These are phyloP conservation scores for Orientallactaga sibirica DNA, from an alignment of 2,797 vertebrate species.

Conservation along the genomic window DNA sequence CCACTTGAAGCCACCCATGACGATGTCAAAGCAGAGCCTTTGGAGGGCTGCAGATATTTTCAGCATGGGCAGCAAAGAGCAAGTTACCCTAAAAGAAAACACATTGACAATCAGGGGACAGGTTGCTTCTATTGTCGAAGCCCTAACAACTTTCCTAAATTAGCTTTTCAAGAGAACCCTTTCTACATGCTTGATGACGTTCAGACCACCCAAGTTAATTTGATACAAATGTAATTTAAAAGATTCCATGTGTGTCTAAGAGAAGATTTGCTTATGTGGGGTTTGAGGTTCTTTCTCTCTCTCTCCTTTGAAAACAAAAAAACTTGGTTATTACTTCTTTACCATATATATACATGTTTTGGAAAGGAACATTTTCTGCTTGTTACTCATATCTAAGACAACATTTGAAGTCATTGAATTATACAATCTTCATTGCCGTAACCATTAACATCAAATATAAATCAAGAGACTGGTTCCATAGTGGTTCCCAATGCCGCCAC, in stretches of 20 bases:
- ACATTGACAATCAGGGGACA: constrained; percentile 79
- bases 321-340: constrained; percentile 33
- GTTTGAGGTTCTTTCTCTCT: background rate
- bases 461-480: background rate
- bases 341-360: background rate
- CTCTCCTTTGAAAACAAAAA: background rate
- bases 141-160: constrained; percentile 78
- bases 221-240: constrained; percentile 86
- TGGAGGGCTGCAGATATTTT: constrained; percentile 74
- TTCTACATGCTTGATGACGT: constrained; percentile 79
- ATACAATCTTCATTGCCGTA: constrained; percentile 17
- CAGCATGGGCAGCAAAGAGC: constrained; percentile 77
- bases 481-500: too few relatives aligned
- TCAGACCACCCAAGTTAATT: constrained; percentile 87
- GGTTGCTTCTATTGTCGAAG: constrained; percentile 75
- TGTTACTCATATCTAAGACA: constrained; percentile 50
- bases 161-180: constrained; percentile 78
- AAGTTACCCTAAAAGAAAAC: constrained; percentile 84
- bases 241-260: constrained; percentile 82
- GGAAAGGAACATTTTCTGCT: constrained; percentile 49
- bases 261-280: constrained; percentile 68
- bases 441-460: constrained; percentile 1
- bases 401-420: constrained; percentile 57
- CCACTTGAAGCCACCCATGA: constrained; percentile 83
- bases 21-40: constrained; percentile 78